Percentiles rank a stretch among this genome's conserved stretches.
These are phyloP conservation scores for Meghimatium bilineatum DNA, from an alignment of 2,888 invertebrate species.

Conservation along the genomic window DNA sequence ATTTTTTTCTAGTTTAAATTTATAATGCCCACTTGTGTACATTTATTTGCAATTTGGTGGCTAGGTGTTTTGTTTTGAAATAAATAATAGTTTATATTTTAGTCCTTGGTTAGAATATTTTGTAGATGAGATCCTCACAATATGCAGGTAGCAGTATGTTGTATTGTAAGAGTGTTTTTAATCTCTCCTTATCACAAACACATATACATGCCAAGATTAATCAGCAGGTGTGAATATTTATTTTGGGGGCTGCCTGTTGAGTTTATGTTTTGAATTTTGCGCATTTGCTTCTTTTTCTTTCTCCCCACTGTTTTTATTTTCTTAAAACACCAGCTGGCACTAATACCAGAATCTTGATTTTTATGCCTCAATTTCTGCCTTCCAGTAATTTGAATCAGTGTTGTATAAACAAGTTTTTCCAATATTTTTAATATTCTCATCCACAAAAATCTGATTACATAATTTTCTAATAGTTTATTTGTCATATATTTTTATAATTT, in stretches of 20 bases:
- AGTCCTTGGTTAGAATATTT: neutral
- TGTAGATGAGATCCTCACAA: neutral
- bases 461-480: no score
- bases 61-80: neutral
- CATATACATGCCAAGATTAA: neutral
- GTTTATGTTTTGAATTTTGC: conserved; percentile 28
- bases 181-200: neutral
- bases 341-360: conserved; percentile 32
- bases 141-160: neutral
- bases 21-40: neutral
- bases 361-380: neutral
- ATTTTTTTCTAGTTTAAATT: neutral
- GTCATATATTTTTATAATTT: no score
- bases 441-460: no score
- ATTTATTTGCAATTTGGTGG: conserved; percentile 28
- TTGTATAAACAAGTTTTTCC: neutral
- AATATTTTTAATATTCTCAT: no score
- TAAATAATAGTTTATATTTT: neutral
- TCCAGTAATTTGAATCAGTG: neutral
- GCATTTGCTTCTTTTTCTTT: conserved; percentile 17
- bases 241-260: conserved; percentile 21
- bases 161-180: neutral
- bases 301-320: neutral
- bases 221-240: conserved; percentile 7
- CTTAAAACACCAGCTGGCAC: conserved; percentile 13